Evolutionary conservation across 1,140 invertebrate genomes (phyloP).

Genomic region (Zaprionus africanus): DNA sequence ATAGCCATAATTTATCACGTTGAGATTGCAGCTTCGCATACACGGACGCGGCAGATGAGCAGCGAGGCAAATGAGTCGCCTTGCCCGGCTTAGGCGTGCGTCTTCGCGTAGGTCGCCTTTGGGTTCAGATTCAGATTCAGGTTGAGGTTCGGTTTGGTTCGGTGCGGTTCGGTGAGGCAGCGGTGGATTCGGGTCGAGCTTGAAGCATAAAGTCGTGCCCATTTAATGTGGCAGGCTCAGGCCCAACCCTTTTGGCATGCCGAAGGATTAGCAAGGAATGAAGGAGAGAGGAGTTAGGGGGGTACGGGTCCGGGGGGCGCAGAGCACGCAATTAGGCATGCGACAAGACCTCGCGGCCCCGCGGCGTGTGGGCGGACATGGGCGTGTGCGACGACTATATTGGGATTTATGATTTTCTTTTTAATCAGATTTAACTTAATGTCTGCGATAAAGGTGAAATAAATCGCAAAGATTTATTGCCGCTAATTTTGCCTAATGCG

Average conservation of each 20-base stretch:
- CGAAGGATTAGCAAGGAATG: slow-evolving; percentile 43
- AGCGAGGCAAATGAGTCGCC: slow-evolving; percentile 45
- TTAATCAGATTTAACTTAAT: slow-evolving; percentile 73
- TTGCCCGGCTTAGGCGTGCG: not conserved
- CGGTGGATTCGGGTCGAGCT: not conserved
- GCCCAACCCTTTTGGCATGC: slow-evolving; percentile 35
- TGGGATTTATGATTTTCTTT: slow-evolving; percentile 70
- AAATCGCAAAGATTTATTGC: slow-evolving; percentile 65
- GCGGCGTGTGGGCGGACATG: not conserved
- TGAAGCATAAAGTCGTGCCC: not conserved
- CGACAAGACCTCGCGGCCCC: slow-evolving; percentile 46
- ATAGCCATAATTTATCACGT: slow-evolving; percentile 77
- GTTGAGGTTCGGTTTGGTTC: slow-evolving; percentile 6
- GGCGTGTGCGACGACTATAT: slow-evolving; percentile 42
- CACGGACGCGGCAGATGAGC: slow-evolving; percentile 32
- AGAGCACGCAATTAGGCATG: slow-evolving; percentile 59
- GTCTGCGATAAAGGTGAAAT: slow-evolving; percentile 69
- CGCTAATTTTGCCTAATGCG: slow-evolving; percentile 54
- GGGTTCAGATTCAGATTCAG: slow-evolving; percentile 11
- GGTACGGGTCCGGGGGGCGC: not conserved
- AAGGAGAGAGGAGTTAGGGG: not conserved
- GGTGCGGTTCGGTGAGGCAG: too few relatives aligned
- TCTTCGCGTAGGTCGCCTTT: slow-evolving; percentile 20
- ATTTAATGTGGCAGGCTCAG: not conserved
- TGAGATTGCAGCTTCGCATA: slow-evolving; percentile 70